Evolutionary conservation across 2,888 invertebrate genomes (phyloP).

Genomic region (Trissoscelio sp.): DNA sequence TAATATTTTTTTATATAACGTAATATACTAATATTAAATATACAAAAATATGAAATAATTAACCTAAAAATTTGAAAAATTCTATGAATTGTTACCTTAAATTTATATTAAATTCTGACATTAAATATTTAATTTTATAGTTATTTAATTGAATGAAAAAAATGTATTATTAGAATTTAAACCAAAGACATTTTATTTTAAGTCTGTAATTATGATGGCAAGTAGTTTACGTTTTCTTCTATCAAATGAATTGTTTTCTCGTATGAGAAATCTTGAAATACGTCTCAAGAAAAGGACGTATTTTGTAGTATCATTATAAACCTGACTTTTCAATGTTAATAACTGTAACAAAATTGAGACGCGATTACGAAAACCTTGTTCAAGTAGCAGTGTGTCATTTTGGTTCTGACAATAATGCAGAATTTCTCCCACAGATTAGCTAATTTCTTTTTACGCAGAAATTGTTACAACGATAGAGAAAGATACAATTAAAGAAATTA

Average conservation of each 20-base stretch:
- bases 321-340: constrained; percentile 19
- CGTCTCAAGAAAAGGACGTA: not conserved
- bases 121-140: no score
- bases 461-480: constrained; percentile 31
- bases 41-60: no score
- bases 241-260: not conserved
- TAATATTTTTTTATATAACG: no score
- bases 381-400: constrained; percentile 3
- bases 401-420: constrained; percentile 20
- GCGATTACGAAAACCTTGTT: constrained; percentile 30
- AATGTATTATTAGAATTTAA: no score
- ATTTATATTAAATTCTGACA: no score
- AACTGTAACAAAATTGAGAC: constrained; percentile 29
- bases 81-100: no score
- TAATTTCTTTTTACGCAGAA: constrained; percentile 47
- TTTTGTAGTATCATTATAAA: constrained; percentile 15
- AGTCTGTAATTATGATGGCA: no score
- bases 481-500: constrained; percentile 39
- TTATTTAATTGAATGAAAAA: no score
- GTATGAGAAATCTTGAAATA: not conserved
- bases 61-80: no score
- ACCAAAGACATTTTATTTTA: no score
- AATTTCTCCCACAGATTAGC: constrained; percentile 45
- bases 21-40: no score
- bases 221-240: not conserved